Evolutionary conservation across 2,888 invertebrate genomes (phyloP).

Genomic region (Rhingia campestris): DNA sequence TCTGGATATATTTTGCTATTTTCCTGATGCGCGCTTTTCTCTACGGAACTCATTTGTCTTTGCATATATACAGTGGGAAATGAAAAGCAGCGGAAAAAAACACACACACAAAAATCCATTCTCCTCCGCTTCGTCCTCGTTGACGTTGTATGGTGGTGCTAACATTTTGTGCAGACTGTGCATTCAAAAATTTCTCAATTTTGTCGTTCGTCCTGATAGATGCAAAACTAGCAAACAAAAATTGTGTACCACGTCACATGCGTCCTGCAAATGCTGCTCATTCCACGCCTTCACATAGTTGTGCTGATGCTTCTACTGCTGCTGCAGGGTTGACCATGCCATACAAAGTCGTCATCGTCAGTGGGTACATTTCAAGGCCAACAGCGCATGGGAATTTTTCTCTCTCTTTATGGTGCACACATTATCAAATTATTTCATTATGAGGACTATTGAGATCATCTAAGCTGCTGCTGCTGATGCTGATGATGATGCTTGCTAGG

Average conservation of each 20-base stretch:
- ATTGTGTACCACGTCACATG: conserved; percentile 48
- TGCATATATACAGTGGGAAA: conserved; percentile 67
- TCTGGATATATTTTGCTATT: conserved; percentile 24
- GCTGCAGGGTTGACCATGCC: conserved; percentile 57
- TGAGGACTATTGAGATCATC: conserved; percentile 63
- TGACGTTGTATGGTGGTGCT: conserved; percentile 17
- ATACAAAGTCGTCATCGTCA: conserved; percentile 42
- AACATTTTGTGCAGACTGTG: conserved; percentile 69
- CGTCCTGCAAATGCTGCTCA: conserved; percentile 61
- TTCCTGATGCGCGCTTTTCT: conserved; percentile 24
- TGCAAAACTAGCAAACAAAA: conserved; percentile 15
- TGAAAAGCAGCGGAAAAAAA: conserved; percentile 34
- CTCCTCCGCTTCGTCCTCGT: conserved; percentile 16
- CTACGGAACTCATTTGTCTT: conserved; percentile 65
- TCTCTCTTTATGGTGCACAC: conserved; percentile 62
- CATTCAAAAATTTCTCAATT: conserved; percentile 70
- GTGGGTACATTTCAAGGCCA: conserved; percentile 69
- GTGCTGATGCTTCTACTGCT: conserved; percentile 34
- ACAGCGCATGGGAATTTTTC: conserved; percentile 65
- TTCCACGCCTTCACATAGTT: conserved; percentile 56
- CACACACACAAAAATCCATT: conserved; percentile 3
- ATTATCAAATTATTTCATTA: conserved; percentile 73
- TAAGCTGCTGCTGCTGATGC: conserved; percentile 37
- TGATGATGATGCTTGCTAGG: conserved; percentile 22
- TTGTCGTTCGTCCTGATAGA: conserved; percentile 38